Evolutionary conservation across 1,140 invertebrate species (phyloP).

Genomic region (Paraescarpia echinospica): DNA sequence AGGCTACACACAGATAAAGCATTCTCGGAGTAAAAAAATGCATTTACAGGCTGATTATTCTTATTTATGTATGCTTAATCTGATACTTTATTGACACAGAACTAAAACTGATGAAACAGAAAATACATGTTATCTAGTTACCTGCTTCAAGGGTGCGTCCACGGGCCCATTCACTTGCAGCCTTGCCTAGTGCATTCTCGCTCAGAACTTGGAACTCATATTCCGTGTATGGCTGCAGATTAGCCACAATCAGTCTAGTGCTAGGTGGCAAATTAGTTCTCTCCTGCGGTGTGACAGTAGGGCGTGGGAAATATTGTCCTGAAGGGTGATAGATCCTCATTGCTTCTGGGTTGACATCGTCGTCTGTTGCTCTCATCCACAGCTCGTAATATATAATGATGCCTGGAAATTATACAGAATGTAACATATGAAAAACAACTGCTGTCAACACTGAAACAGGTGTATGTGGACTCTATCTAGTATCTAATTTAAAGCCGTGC

Average conservation of each 20-base stretch:
- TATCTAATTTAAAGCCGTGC: too few species aligned
- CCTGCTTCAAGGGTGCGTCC: constrained; percentile 42
- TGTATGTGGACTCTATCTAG: too few species aligned
- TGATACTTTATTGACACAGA: neutral
- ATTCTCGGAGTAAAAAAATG: neutral
- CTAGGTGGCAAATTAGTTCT: neutral
- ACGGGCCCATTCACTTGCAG: constrained; percentile 49
- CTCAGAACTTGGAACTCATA: constrained; percentile 55
- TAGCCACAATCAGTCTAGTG: constrained; percentile 17
- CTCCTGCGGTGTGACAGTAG: constrained; percentile 14
- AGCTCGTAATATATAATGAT: constrained; percentile 56
- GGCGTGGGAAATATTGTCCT: constrained; percentile 48
- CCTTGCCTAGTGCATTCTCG: constrained; percentile 51
- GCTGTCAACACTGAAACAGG: neutral
- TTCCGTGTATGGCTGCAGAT: constrained; percentile 46
- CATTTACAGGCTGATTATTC: neutral
- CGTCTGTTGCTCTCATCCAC: constrained; percentile 44
- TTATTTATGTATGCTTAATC: neutral
- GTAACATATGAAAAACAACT: neutral
- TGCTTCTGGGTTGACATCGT: neutral
- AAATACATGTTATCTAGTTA: neutral
- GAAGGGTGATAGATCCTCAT: constrained; percentile 47
- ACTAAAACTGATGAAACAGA: neutral
- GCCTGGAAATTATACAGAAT: constrained; percentile 35
- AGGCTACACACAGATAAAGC: neutral